These are phyloP conservation scores for Eupristina koningsbergeri DNA, from an alignment of 1,140 invertebrate genomes.

Conservation along the genomic window DNA sequence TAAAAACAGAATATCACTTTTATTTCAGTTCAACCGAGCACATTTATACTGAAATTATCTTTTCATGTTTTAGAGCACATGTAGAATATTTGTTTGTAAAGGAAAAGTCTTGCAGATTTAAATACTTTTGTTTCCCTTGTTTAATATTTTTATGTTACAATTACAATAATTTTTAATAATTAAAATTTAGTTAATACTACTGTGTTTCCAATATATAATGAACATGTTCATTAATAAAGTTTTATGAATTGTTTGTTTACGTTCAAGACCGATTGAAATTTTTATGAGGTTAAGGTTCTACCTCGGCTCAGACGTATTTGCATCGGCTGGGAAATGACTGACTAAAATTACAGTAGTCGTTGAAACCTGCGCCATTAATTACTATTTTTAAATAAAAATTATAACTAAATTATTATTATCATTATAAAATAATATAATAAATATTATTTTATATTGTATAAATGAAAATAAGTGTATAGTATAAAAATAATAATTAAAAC, in stretches of 20 bases:
- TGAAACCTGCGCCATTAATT: too few species aligned
- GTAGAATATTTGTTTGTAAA: neutral
- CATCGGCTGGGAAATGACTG: neutral
- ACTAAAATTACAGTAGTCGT: neutral
- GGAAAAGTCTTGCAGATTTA: neutral
- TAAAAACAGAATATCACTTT: too few species aligned
- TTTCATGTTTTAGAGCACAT: neutral
- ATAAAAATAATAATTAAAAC: too few species aligned
- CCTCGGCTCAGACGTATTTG: too few species aligned
- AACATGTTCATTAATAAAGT: neutral
- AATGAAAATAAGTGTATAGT: too few species aligned
- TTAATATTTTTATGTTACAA: neutral
- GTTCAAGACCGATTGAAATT: neutral
- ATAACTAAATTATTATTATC: too few species aligned
- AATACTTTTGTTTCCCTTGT: neutral
- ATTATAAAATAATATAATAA: too few species aligned
- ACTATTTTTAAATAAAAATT: too few species aligned
- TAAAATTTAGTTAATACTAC: neutral
- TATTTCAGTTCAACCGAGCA: too few species aligned
- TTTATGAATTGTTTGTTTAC: neutral
- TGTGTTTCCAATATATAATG: neutral
- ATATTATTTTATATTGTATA: too few species aligned
- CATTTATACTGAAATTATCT: too few species aligned
- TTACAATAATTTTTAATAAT: neutral
- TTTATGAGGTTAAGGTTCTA: neutral